Base-by-base conservation (phyloP, 2,888 invertebrate species). In the Ryuthela nishihirai region DNA sequence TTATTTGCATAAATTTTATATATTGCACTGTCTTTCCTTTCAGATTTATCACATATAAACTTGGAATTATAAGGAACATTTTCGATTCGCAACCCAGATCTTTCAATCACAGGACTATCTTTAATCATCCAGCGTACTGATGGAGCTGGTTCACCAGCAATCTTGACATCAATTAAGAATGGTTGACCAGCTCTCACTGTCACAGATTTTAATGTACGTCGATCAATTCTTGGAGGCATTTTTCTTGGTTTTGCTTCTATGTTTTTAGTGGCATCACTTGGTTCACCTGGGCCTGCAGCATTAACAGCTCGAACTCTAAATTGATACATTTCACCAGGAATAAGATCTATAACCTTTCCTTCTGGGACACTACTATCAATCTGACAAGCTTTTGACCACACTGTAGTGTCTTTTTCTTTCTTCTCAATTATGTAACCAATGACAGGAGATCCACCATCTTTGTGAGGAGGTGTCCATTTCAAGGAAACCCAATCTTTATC, bases 61-160 rank as follows among this genome's bases (percentile, higher is more conserved):
- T 90, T 91, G 70, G 85, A 87, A 72, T 90, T 82, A 74, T 93
- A 87, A 0, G 92, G 91, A 24, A 88, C 81, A 72, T 88, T 85
- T 64, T 88, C 85, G 23, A 67, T 56, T 15, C 45, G 49, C 24
- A 64, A 50, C 18, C 44, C 56, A 15, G 35, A 52, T 29, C 62
- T 43, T 18, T 64, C 64, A 18, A 53, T 21, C 3, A 89, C 71
- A 69, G 72, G 88, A 60, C 80, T 84, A 68, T 85, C 85, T 9
- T 83, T 84, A 72, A 87, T 85, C 76, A 85, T 84, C 98, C 98
- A 99, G 12, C 83, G 87, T 67, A 91, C 86, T 63, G 84, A 88
- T 55, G 99, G 98, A 55, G 90, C 85, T 1, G 99, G 99, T 76
- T 99, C 98, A 67, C 98, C 99, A 68, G 85, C 84, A 26, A 94